Base-by-base conservation (phyloP, 2,888 invertebrate genomes). In the Epinotia ramella region DNA sequence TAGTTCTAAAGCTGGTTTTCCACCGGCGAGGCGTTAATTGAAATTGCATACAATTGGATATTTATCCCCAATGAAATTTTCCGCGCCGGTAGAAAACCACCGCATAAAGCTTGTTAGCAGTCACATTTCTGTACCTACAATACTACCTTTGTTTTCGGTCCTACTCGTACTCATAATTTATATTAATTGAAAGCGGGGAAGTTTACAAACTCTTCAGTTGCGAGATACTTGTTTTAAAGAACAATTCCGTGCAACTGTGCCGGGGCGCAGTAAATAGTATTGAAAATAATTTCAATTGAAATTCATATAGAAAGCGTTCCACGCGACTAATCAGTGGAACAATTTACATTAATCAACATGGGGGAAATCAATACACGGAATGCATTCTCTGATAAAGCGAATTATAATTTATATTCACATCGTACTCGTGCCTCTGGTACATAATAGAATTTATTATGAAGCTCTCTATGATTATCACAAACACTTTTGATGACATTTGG, bases 111-210 rank as follows among this genome's bases (percentile, higher is more conserved):
- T 46, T 18, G 28, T 66, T 66, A 3, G 12, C 53, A 69, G 69
- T 60, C n/a, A 40, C 60, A 60, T 28, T 69, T 69, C 69, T 69
- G 59, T 46, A n/a, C 44, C 13, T 13, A 20, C 44, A 46, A 60
- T 60, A 69, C 60, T 69, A 46, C 46, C 69, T 69, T 24, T 69
- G 24, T 72, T 77, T 76, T 77, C 66, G 69, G 64, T 60, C 78
- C 74, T 73, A 77, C 74, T 78, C 78, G 72, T 71, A 78, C 77
- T 78, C 78, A 76, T 76, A 76, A 76, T 78, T 78, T 78, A 78
- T 75, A 78, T 77, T 78, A 78, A 78, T 78, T 78, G 77, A 53
- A 60, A 69, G 72, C 64, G 71, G 67, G 59, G 60, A 78, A 78
- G 67, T 78, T 78, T 72, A 69, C 72, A 72, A 65, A 77, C 70